phyloP scores from a whole-genome alignment of 2,113 vertebrate genomes.

The Varanus salvator region DNA sequence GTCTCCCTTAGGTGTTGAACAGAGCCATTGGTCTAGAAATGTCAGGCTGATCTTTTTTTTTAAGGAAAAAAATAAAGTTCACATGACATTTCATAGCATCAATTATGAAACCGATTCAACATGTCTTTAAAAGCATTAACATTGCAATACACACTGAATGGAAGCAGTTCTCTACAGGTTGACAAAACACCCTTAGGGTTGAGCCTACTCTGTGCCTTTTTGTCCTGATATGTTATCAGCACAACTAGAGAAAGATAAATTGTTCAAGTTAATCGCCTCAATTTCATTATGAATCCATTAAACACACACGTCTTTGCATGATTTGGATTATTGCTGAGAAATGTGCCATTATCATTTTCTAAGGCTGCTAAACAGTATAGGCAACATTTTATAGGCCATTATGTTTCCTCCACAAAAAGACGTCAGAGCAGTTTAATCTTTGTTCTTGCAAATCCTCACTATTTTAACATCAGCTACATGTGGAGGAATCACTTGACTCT shows the following conservation, averaged over 20 bases:
- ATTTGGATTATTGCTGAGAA: not conserved
- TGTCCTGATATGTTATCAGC: not conserved
- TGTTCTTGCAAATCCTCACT: not conserved
- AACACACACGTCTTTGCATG: not conserved
- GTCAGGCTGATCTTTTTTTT: conserved; percentile 6
- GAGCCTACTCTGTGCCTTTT: not conserved
- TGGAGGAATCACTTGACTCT: not conserved
- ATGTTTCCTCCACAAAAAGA: not conserved
- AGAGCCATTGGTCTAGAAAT: conserved; percentile 59
- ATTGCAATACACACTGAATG: not conserved
- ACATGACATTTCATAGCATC: conserved; percentile 39
- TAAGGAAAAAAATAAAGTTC: conserved; percentile 52
- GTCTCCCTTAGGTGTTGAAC: conserved; percentile 43
- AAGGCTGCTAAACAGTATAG: not conserved
- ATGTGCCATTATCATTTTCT: not conserved
- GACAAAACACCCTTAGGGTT: not conserved
- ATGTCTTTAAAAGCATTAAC: conserved; percentile 15
- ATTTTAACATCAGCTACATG: not conserved
- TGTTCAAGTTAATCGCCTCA: not conserved
- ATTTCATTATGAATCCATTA: not conserved
- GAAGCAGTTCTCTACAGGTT: not conserved
- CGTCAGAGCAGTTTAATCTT: not conserved
- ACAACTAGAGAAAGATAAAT: not conserved
- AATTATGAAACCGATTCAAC: conserved; percentile 46
- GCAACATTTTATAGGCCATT: no score